These are phyloP conservation scores for Catotricha subobsoleta DNA, from an alignment of 2,888 invertebrate species.

Conservation along the genomic window DNA sequence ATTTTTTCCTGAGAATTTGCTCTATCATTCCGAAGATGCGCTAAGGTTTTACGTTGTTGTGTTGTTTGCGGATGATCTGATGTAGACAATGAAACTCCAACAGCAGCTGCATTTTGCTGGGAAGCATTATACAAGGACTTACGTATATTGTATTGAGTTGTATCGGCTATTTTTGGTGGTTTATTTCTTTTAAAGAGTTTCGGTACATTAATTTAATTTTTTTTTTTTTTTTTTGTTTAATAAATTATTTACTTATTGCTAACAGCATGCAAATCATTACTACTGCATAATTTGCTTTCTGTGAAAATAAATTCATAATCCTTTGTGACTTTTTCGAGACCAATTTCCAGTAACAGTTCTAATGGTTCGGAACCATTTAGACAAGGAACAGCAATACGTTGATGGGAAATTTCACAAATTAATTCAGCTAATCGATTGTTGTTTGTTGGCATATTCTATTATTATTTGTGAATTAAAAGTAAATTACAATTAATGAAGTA, in stretches of 20 bases:
- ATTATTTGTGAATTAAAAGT: too few relatives aligned
- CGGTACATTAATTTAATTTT: not conserved
- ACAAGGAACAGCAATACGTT: constrained; percentile 27
- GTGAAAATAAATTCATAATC: constrained; percentile 27
- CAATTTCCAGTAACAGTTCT: constrained; percentile 28
- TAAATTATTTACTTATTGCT: constrained; percentile 7
- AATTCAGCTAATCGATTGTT: constrained; percentile 27
- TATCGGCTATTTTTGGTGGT: not conserved
- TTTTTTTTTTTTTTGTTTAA: not conserved
- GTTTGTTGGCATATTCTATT: constrained; percentile 26
- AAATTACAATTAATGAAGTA: too few relatives aligned
- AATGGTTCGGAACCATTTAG: constrained; percentile 26
- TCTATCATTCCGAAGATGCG: too few relatives aligned
- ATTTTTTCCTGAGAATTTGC: constrained; percentile 12
- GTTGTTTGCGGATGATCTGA: too few relatives aligned
- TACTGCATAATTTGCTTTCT: constrained; percentile 25
- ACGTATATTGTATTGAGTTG: constrained; percentile 17
- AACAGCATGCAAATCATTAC: constrained; percentile 15
- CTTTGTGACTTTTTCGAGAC: constrained; percentile 26
- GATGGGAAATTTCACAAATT: constrained; percentile 25
- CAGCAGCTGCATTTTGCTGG: not conserved
- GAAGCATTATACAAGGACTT: constrained; percentile 19
- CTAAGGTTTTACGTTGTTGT: not conserved
- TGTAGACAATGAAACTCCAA: too few relatives aligned
- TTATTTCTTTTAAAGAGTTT: too few relatives aligned